Evolutionary conservation across 2,113 vertebrate species (phyloP).

Genomic region (Crocuta crocuta): DNA sequence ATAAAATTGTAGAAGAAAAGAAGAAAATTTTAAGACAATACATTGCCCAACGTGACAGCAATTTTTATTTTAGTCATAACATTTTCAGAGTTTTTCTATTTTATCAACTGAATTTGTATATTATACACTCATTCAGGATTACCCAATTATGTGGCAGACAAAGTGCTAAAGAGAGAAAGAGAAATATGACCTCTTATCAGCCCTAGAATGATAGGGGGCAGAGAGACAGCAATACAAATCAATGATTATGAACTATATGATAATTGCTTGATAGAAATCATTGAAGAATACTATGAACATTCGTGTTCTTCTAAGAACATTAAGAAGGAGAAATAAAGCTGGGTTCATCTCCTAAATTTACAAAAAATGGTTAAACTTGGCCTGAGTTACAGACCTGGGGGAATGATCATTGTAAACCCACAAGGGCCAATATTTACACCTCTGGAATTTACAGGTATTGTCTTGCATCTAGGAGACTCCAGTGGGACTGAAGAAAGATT

Average conservation of each 20-base stretch:
- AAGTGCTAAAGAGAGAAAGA: background rate
- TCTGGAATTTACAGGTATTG: background rate
- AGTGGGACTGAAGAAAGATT: background rate
- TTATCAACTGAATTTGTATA: background rate
- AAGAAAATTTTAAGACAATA: background rate
- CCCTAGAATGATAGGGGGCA: background rate
- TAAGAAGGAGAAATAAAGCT: background rate
- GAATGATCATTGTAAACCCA: background rate
- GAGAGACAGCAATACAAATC: background rate
- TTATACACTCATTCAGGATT: background rate
- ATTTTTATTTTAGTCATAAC: background rate
- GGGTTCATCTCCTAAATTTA: background rate
- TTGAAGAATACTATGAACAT: background rate
- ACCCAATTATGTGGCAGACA: background rate
- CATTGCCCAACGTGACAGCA: background rate
- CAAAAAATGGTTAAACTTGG: background rate
- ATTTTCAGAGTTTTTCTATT: background rate
- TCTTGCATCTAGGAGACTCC: background rate
- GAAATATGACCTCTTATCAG: background rate
- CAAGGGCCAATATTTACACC: background rate
- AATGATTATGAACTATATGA: background rate
- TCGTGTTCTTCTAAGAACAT: background rate
- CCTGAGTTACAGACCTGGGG: background rate
- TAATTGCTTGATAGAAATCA: background rate
- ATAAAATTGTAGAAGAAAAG: background rate